phyloP scores from a whole-genome alignment of 2,113 vertebrate species.

The Rhinoptilus africanus region DNA sequence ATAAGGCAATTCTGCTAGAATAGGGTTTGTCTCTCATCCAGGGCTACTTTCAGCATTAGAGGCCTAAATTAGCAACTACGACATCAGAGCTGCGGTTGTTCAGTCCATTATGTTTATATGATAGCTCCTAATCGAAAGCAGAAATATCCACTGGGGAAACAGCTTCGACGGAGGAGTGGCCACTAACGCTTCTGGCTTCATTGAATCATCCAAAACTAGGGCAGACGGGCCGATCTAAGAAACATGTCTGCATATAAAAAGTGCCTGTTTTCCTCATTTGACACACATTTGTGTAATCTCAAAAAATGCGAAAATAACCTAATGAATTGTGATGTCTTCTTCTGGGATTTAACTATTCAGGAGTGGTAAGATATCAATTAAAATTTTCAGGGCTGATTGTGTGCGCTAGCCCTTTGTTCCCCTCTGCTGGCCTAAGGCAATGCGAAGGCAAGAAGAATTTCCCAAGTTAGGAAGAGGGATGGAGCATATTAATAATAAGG shows the following conservation, averaged over 20 bases:
- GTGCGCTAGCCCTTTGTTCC: neutral
- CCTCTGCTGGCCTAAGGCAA: conserved; percentile 21
- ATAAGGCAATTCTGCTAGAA: neutral
- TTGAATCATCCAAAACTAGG: neutral
- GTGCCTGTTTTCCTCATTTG: neutral
- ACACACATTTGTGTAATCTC: neutral
- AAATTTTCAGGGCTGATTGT: conserved; percentile 27
- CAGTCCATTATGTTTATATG: neutral
- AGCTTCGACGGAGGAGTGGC: neutral
- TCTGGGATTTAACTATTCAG: conserved; percentile 11
- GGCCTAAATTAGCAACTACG: neutral
- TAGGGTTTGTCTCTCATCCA: neutral
- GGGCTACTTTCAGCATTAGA: neutral
- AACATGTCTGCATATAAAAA: neutral
- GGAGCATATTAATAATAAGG: conserved; percentile 50
- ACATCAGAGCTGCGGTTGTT: neutral
- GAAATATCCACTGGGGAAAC: neutral
- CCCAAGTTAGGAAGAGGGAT: conserved; percentile 1
- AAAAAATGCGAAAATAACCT: conserved; percentile 36
- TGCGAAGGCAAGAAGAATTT: conserved; percentile 42
- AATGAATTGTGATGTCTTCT: neutral
- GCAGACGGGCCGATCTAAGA: neutral
- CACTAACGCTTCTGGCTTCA: neutral
- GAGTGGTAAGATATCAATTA: conserved; percentile 41
- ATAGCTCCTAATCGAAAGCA: neutral